Base-by-base conservation (phyloP, 2,797 vertebrate species). In the Catharus ustulatus region DNA sequence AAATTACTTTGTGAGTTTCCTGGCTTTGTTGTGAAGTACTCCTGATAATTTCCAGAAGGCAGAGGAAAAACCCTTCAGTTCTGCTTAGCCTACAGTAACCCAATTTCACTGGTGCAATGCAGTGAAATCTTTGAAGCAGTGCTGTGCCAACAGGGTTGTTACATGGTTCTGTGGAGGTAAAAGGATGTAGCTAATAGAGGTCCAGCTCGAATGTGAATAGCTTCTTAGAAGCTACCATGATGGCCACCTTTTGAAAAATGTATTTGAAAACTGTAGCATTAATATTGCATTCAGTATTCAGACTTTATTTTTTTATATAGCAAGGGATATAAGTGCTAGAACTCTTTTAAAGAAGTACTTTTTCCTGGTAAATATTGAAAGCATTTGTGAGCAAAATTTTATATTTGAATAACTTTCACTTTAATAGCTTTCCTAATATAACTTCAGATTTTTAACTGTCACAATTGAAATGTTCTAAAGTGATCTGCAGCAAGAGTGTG, bases 41-140 rank as follows among this genome's bases (percentile, higher is more conserved):
- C 24, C 42, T 46, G 32, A 29, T 55, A 49, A 71, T 62, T 94
- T 93, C 62, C 51, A 84, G 80, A 86, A 81, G 74, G 64, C 4
- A 11, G 68, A 84, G 75, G 49, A 89, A 54, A 54, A 54, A 43
- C 58, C 46, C 36, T 87, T 71, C 27, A 67, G 14, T 90, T 90
- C 67, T 93, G 62, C 77, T 87, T 87, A 84, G 54, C 54, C 46
- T 81, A 2, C 54, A 89, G 81, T 86, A 92, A 84, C 87, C 83
- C 67, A 63, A 1, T 89, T 92, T 87, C 63, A 72, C 34, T 90
- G 76, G 58, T 89, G 90, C 88, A 96, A 83, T 94, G 94, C 95
- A 95, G 93, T 90, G 78, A 92, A 95, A 68, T 86, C 21, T 84
- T 52, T 42, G 62, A 91, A 78, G 82, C 82, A 52, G 43, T 55